These are phyloP conservation scores for Luidia sarsii DNA, from an alignment of 53 echinoderm and acorn worm genomes.

Conservation along the genomic window DNA sequence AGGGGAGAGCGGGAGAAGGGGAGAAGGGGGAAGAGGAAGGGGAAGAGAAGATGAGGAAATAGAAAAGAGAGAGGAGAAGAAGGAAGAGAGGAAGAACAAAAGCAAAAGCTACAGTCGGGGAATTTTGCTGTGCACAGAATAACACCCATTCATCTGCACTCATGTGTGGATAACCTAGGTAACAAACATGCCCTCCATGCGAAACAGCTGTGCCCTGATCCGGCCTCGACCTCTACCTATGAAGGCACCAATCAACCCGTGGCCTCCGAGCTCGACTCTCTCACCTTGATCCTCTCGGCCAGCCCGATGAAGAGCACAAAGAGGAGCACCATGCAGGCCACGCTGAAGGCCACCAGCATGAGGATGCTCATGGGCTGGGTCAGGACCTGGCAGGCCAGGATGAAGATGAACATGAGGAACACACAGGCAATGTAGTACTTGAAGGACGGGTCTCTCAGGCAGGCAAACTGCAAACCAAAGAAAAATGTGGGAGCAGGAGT, in stretches of 20 bases:
- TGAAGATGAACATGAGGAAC: constrained; percentile 58
- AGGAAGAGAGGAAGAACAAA: too few species aligned
- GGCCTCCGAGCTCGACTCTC: not conserved
- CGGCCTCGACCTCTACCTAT: not conserved
- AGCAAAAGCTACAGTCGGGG: too few species aligned
- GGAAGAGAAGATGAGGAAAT: too few species aligned
- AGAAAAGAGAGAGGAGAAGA: too few species aligned
- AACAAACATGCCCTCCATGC: too few species aligned
- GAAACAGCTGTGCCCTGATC: too few species aligned
- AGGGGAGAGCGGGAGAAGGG: too few species aligned
- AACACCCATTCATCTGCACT: too few species aligned
- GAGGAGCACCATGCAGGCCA: constrained; percentile 64
- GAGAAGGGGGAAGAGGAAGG: too few species aligned
- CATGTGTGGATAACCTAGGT: too few species aligned
- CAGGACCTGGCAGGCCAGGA: constrained; percentile 59
- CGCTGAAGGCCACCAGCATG: constrained; percentile 57
- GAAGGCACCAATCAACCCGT: not conserved
- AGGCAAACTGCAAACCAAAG: constrained; percentile 59
- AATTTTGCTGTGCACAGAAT: too few species aligned
- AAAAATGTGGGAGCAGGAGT: too few species aligned
- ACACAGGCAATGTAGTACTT: constrained; percentile 85
- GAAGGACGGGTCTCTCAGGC: constrained; percentile 75
- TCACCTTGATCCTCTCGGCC: constrained; percentile 76
- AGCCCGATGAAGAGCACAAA: constrained; percentile 75
- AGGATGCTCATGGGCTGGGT: constrained; percentile 68